A percentile compares a stretch with the other conserved stretches of the same genome.
phyloP scores from a whole-genome alignment of 2,888 invertebrate species.

The Dynastes grantii region DNA sequence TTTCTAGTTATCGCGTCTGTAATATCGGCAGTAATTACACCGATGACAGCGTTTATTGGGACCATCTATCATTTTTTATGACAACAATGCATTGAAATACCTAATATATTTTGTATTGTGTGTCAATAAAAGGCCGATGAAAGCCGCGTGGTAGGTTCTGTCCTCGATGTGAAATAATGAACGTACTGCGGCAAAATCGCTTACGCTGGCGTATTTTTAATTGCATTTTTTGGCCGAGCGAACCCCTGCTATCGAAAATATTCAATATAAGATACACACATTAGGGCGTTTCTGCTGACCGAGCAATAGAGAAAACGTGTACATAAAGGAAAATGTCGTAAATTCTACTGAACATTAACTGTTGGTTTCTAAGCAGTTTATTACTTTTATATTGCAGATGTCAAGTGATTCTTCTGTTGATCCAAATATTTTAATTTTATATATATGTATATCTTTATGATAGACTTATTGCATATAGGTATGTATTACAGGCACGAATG shows the following conservation, averaged over 20 bases:
- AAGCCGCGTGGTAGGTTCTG: conserved; percentile 12
- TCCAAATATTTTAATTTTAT: too few relatives aligned
- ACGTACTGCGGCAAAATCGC: conserved; percentile 5
- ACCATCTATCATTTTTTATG: conserved; percentile 40
- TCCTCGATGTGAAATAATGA: conserved; percentile 14
- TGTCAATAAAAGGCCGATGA: conserved; percentile 26
- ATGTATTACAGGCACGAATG: background rate
- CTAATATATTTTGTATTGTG: conserved; percentile 36
- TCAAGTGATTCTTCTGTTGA: too few relatives aligned
- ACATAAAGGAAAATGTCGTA: background rate
- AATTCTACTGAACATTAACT: conserved; percentile 2
- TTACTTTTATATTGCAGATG: background rate
- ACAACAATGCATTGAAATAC: conserved; percentile 20
- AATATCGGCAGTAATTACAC: conserved; percentile 15
- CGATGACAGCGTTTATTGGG: conserved; percentile 14
- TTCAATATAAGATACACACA: conserved; percentile 18
- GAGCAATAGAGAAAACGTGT: conserved; percentile 13
- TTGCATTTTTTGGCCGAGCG: conserved; percentile 22
- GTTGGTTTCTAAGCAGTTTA: background rate
- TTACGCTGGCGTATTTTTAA: conserved; percentile 36
- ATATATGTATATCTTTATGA: too few relatives aligned
- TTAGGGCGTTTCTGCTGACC: conserved; percentile 8
- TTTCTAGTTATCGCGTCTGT: background rate
- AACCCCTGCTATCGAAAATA: conserved; percentile 24
- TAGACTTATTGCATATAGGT: background rate